Percentiles rank a stretch among this genome's conserved stretches.
phyloP scores from a whole-genome alignment of 1,140 invertebrate species.

The Nephotettix cincticeps region DNA sequence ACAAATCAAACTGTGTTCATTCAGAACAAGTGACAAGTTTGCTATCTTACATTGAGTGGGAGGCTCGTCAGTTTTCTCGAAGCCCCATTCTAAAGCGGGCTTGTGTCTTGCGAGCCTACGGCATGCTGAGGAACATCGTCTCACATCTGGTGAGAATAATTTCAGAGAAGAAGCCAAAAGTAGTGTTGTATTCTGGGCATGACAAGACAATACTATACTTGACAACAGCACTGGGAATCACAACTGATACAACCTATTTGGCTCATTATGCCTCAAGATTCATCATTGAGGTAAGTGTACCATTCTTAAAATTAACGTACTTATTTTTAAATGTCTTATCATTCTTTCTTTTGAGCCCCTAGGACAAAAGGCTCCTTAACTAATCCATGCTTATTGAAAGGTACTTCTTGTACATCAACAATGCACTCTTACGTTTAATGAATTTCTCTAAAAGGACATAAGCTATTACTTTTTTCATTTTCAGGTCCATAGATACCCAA shows the following conservation, averaged over 20 bases:
- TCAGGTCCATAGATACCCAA: too few species aligned
- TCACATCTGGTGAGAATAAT: slow-evolving; percentile 75
- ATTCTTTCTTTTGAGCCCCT: too few species aligned
- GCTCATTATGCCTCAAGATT: slow-evolving; percentile 80
- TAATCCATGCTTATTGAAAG: too few species aligned
- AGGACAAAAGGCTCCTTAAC: too few species aligned
- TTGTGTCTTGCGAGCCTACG: slow-evolving; percentile 72
- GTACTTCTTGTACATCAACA: too few species aligned
- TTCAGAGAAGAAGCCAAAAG: slow-evolving; percentile 71
- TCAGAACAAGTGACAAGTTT: slow-evolving; percentile 69
- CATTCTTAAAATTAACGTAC: not conserved
- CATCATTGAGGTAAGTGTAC: slow-evolving; percentile 67
- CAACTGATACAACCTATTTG: slow-evolving; percentile 58
- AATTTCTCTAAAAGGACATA: too few species aligned
- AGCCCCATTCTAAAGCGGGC: slow-evolving; percentile 63
- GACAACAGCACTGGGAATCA: slow-evolving; percentile 70
- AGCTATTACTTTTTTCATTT: too few species aligned
- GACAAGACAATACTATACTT: slow-evolving; percentile 86
- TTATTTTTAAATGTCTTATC: not conserved
- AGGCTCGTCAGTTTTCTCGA: slow-evolving; percentile 63
- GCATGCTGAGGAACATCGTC: slow-evolving; percentile 73
- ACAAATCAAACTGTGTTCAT: slow-evolving; percentile 53
- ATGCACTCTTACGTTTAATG: too few species aligned
- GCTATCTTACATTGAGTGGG: slow-evolving; percentile 74
- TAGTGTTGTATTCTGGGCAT: slow-evolving; percentile 88